Percentiles rank a stretch among this genome's conserved stretches.
Conservation (phyloP, 2,888 invertebrate species). For the Cactoblastis cactorum region DNA sequence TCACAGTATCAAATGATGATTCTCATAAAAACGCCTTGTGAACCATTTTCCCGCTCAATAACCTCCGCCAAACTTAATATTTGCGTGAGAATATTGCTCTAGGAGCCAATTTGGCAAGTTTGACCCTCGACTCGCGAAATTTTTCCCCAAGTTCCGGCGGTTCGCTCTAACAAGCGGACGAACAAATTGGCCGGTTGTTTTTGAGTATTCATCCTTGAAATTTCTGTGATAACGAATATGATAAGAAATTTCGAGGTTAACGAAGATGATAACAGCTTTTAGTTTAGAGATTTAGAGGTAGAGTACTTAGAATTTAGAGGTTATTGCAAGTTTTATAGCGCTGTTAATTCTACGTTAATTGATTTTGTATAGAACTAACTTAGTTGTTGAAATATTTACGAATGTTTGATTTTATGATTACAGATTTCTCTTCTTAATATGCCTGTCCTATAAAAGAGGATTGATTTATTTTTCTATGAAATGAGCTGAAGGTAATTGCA, state of each 20-base stretch:
- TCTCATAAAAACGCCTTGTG: neutral
- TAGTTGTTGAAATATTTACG: no score
- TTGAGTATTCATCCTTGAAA: conserved; percentile 3
- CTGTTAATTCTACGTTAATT: no score
- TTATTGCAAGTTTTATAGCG: no score
- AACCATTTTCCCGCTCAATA: neutral
- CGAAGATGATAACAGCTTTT: neutral
- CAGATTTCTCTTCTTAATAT: no score
- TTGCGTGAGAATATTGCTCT: conserved; percentile 24
- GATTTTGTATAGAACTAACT: no score
- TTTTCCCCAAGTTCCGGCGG: conserved; percentile 20
- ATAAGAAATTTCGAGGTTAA: neutral
- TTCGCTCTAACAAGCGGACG: conserved; percentile 21
- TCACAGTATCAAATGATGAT: neutral
- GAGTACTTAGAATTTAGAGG: no score
- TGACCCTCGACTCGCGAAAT: conserved; percentile 23
- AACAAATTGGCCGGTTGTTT: conserved; percentile 20
- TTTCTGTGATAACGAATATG: neutral
- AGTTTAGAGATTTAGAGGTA: no score
- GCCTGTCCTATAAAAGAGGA: no score
- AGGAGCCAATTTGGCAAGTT: conserved; percentile 28
- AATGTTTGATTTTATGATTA: no score
- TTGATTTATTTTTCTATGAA: no score
- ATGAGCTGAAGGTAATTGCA: no score
- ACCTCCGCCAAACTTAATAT: conserved; percentile 19